A percentile compares a stretch with the other conserved stretches of the same genome.
Conservation (phyloP, 1,140 invertebrate genomes). For the Drepana arcuata region DNA sequence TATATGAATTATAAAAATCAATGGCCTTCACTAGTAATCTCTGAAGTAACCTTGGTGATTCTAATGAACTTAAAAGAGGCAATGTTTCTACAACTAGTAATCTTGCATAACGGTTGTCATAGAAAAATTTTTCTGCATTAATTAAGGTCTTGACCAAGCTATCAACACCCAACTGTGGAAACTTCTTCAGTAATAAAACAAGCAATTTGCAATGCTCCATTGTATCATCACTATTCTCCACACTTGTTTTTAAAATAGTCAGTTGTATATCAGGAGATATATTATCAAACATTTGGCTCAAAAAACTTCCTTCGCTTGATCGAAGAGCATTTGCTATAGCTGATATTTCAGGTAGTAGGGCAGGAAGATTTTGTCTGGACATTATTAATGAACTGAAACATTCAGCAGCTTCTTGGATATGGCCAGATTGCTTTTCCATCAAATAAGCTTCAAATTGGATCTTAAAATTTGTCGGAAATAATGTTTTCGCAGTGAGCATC, state of each 20-base stretch:
- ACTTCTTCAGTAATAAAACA: slow-evolving; percentile 83
- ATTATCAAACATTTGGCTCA: slow-evolving; percentile 79
- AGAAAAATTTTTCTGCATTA: slow-evolving; percentile 82
- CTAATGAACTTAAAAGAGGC: slow-evolving; percentile 78
- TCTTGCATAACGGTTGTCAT: slow-evolving; percentile 82
- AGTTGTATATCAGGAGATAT: slow-evolving; percentile 82
- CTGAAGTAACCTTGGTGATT: slow-evolving; percentile 78
- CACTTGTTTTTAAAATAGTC: slow-evolving; percentile 82
- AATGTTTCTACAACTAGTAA: slow-evolving; percentile 83
- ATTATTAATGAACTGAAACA: slow-evolving; percentile 78
- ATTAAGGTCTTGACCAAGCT: slow-evolving; percentile 82
- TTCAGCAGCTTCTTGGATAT: slow-evolving; percentile 86
- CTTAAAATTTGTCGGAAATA: slow-evolving; percentile 88
- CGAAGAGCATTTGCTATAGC: slow-evolving; percentile 83
- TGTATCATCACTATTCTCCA: slow-evolving; percentile 88
- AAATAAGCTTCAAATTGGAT: slow-evolving; percentile 90
- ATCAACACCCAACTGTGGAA: slow-evolving; percentile 88
- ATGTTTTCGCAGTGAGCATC: slow-evolving; percentile 91
- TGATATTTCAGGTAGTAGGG: slow-evolving; percentile 87
- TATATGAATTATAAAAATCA: slow-evolving; percentile 77
- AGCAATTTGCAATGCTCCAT: slow-evolving; percentile 89
- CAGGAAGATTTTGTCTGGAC: slow-evolving; percentile 61
- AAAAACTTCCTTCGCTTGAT: slow-evolving; percentile 68
- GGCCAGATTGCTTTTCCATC: slow-evolving; percentile 84
- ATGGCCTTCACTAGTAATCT: slow-evolving; percentile 75